Evolutionary conservation across 2,888 invertebrate species (phyloP), one percentile per base, ranked within the genome.

Genomic region (Maniola hyperantus): DNA sequence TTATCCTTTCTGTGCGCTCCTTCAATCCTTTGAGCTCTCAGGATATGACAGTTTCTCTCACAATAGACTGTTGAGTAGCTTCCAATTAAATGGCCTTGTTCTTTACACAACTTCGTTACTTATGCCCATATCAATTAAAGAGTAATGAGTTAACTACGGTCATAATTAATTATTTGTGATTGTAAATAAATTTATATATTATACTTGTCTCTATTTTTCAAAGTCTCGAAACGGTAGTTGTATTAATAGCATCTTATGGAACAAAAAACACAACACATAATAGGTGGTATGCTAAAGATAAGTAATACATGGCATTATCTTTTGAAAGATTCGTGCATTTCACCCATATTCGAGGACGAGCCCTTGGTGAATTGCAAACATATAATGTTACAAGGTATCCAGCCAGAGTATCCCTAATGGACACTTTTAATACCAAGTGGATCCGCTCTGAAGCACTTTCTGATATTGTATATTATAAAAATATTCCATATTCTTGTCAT

Each of bases 1-100:
- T 76, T 78, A 77, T 71, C 76, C 65, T 79, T 79, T 77, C 78
- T 78, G 77, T 77, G 72, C 74, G 80, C 77, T 82, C 11, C 26
- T 33, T 55, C 54, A 55, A 55, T 55, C 53, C 53, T 33, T 81
- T 79, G 75, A 55, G 77, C 80, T 80, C 74, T 68, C 74, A 76
- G 76, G 76, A 79, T 82, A 81, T 79, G 76, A 80, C 79, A 76
- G 76, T 77, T 79, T 73, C 74, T 71, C 72, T 75, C 74, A 75
- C 74, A 80, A 74, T 73, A 75, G 72, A 77, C 46, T 18, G 46
- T 44, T 33, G 53, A 62, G 76, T 75, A 76, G 74, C 75, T 71
- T 73, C 71, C 71, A 66, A 59, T 69, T 65, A 26, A 68, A 63
- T 42, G 71, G 71, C 75, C 75, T 74, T 73, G 68, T 59, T 26